Conservation (phyloP, 2,888 invertebrate genomes). For the Drosophila fulvimacula region DNA sequence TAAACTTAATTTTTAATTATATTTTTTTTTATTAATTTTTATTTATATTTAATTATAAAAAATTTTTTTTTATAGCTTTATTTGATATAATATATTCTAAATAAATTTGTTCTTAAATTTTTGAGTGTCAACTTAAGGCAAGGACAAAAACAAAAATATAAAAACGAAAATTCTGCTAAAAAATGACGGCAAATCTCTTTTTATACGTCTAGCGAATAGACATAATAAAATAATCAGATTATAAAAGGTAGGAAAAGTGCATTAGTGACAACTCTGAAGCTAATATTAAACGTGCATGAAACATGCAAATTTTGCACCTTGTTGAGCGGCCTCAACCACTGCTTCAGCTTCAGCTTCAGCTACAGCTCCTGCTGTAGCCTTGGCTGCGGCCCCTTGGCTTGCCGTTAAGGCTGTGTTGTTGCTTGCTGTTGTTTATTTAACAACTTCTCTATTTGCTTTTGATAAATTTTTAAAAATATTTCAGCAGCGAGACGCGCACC, state of each 20-base stretch:
- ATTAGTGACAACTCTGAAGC: slow-evolving; percentile 54
- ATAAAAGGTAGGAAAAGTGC: slow-evolving; percentile 21
- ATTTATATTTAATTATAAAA: too few species aligned
- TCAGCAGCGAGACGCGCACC: slow-evolving; percentile 47
- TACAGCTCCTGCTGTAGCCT: too few species aligned
- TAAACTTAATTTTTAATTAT: too few species aligned
- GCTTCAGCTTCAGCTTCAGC: neutral
- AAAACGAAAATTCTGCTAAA: too few species aligned
- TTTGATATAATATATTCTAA: too few species aligned
- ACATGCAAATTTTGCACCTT: slow-evolving; percentile 72
- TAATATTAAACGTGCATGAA: slow-evolving; percentile 76
- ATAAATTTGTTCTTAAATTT: too few species aligned
- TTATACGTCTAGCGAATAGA: neutral
- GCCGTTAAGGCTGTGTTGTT: slow-evolving; percentile 22
- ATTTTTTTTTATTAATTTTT: too few species aligned
- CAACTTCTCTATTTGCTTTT: slow-evolving; percentile 77
- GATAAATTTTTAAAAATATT: slow-evolving; percentile 81
- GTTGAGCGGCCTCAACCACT: slow-evolving; percentile 5
- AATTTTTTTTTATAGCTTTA: too few species aligned
- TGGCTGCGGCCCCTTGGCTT: neutral
- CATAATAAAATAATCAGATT: slow-evolving; percentile 22
- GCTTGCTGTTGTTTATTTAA: slow-evolving; percentile 50
- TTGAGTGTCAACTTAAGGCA: too few species aligned
- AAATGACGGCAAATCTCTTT: neutral
- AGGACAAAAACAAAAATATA: too few species aligned